Evolutionary conservation across 2,888 invertebrate species (phyloP).

Genomic region (Deladenus siricidicola): DNA sequence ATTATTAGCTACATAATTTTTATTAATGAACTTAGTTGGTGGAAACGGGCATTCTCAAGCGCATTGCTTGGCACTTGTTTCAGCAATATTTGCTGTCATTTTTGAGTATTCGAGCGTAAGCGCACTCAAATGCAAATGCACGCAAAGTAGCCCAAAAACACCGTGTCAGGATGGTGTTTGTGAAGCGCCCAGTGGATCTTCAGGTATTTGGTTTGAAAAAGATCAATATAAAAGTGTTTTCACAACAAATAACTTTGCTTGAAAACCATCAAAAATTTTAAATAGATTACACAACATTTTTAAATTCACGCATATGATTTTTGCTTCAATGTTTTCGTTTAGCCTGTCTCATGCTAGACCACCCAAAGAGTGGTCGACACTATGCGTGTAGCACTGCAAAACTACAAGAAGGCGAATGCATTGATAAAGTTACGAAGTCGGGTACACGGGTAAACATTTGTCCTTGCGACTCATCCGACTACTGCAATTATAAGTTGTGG

Average conservation of each 20-base stretch:
- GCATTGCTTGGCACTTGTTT: too few species aligned
- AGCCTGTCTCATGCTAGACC: slow-evolving; percentile 30
- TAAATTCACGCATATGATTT: background rate
- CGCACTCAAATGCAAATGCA: slow-evolving; percentile 30
- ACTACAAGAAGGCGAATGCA: slow-evolving; percentile 28
- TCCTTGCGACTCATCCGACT: slow-evolving; percentile 28
- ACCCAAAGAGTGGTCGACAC: slow-evolving; percentile 23
- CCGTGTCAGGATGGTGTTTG: slow-evolving; percentile 26
- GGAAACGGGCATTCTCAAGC: too few species aligned
- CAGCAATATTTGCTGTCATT: too few species aligned
- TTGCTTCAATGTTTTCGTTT: background rate
- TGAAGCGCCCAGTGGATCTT: slow-evolving; percentile 14
- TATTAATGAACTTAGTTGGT: too few species aligned
- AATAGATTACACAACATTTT: too few species aligned
- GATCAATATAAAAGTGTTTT: too few species aligned
- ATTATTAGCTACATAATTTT: too few species aligned
- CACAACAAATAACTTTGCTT: too few species aligned
- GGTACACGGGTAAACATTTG: slow-evolving; percentile 28
- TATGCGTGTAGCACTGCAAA: slow-evolving; percentile 29
- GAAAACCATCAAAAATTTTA: too few species aligned
- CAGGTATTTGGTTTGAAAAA: background rate
- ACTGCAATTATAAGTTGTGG: slow-evolving; percentile 31
- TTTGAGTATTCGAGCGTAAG: too few species aligned
- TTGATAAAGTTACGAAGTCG: slow-evolving; percentile 31
- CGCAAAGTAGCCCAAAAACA: slow-evolving; percentile 26